Base-by-base conservation (phyloP, 2,113 vertebrate genomes). In the Panthera tigris region DNA sequence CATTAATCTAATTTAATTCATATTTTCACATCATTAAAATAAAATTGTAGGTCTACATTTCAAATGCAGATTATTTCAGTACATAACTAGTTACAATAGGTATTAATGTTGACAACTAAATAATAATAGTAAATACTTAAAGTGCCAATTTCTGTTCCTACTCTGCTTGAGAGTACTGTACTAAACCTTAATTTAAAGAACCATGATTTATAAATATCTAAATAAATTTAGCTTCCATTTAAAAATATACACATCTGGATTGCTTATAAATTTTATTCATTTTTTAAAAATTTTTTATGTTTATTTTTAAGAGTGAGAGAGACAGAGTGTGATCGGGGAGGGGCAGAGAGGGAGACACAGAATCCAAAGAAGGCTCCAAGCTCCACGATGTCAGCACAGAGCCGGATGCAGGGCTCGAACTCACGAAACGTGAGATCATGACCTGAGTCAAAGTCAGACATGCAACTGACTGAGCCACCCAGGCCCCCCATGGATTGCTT, bases 161-260 rank as follows among this genome's bases (percentile, higher is more conserved):
- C 31, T 91, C 52, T 63, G n/a, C 8, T 16, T 66, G 36, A 88
- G 21, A 83, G 41, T 80, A 86, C n/a, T 82, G 23, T 88, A 14
- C 11, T 33, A 69, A 79, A 18, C 29, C 11, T 79, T 94, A 85
- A 85, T 91, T 92, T 41, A 96, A 94, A 97, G 27, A 7, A 65
- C 3, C 5, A 63, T 15, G 31, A 39, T 81, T 55, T 84, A 25
- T 74, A 74, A 50, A 57, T 50, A 74, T 61, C 27, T 86, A 25
- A 63, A 5, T 89, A 83, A 82, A 88, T 80, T 95, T 90, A 57
- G 0, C 41, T 7, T 79, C 5, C 5, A 48, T 83, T 95, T 65
- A 19, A 69, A 84, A 78, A 41, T 79, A 19, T 63, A 14, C 1
- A 3, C 78, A 57, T 84, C 6, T 94, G 19, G 16, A 71, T 89